Base-by-base conservation (phyloP, 2,888 invertebrate genomes). In the Netelia fuscicornis region DNA sequence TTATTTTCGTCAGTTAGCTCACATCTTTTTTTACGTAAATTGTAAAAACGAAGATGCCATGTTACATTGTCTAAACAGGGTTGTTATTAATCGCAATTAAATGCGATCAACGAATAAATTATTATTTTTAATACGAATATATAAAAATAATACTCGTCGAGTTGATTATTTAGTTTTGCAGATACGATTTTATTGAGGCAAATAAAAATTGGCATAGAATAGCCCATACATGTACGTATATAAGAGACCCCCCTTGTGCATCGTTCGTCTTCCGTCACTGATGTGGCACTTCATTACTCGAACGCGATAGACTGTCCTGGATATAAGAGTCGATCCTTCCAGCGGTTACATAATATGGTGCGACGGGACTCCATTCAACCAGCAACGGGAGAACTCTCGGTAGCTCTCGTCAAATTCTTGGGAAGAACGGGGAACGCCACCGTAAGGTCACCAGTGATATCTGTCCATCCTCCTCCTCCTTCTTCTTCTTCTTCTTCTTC, bases 281-380 rank as follows among this genome's bases (percentile, higher is more conserved):
- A 70, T 25, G 78, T 48, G 86, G 62, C 83, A 85, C 84, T 87
- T 86, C 76, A 86, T 87, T 86, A 87, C 65, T 17, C 54, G 76
- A 58, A 72, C 60, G 44, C 20, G 20, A 75, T n/a, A 48, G 68
- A 64, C 58, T 71, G 76, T 48, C 17, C 58, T 13, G 76, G 76
- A 81, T 67, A 62, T 56, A 44, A 76, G 76, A 81, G 80, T 77
- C 84, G 76, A 84, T 76, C 20, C 58, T 37, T 20, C 79, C 79
- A 54, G 54, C 64, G 71, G 64, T 64, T 64, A 37, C 17, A 64
- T 37, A 64, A 37, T 64, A 64, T 60, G 23, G 10, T 9, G 60
- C n/a, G 64, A 30, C 17, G 65, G 56, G 30, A 71, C 48, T 65
- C 56, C 37, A 48, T 10, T 48, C 48, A 48, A 25, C 56, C 20